Evolutionary conservation across 1,140 invertebrate species (phyloP).

Genomic region (Nautilus pompilius): DNA sequence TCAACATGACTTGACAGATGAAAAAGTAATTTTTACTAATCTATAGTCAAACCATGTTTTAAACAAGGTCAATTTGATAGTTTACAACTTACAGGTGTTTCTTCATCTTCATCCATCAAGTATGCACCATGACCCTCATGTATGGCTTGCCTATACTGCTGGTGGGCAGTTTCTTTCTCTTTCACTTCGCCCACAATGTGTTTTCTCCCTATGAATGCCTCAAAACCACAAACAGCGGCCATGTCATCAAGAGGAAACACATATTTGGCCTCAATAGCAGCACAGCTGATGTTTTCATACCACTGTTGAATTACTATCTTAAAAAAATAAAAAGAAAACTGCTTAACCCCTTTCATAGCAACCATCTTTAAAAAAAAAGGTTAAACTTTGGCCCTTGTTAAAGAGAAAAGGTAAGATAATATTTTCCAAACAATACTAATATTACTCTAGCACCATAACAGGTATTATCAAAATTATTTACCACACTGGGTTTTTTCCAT

Average conservation of each 20-base stretch:
- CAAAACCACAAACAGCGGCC: constrained; percentile 56
- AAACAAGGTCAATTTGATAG: too few species aligned
- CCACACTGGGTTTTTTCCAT: too few species aligned
- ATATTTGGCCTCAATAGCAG: constrained; percentile 55
- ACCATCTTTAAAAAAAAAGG: too few species aligned
- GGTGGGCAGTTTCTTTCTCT: constrained; percentile 56
- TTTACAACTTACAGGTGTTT: constrained; percentile 52
- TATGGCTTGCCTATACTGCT: constrained; percentile 57
- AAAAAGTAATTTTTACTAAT: too few species aligned
- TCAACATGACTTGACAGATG: too few species aligned
- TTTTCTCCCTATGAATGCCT: constrained; percentile 56
- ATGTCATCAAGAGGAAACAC: constrained; percentile 55
- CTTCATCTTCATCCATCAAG: constrained; percentile 56
- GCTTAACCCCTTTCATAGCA: too few species aligned
- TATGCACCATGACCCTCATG: constrained; percentile 58
- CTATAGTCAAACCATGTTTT: too few species aligned
- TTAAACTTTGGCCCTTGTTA: too few species aligned
- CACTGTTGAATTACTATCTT: constrained; percentile 51
- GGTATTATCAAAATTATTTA: too few species aligned
- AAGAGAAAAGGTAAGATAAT: too few species aligned
- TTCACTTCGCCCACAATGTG: constrained; percentile 58
- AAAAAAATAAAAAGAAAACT: background rate
- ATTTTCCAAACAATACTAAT: too few species aligned
- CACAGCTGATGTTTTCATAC: constrained; percentile 39
- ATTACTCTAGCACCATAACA: too few species aligned